Base-by-base conservation (phyloP, 2,888 invertebrate genomes). In the Lycocerus yunnanus region DNA sequence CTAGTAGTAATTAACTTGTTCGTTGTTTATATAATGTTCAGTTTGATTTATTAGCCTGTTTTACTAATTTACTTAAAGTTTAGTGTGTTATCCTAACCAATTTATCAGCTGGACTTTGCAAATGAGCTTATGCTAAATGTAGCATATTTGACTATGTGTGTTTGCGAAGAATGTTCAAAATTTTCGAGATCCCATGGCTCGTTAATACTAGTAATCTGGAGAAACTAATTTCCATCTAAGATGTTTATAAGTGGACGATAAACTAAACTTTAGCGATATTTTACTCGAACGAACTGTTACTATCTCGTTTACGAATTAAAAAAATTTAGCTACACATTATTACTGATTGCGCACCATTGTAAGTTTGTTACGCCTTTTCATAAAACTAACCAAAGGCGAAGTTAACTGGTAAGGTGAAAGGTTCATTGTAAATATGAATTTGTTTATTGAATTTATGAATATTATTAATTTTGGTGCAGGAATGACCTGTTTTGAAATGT, bases 61-160 rank as follows among this genome's bases (percentile, higher is more conserved):
- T 75, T 72, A 69, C 72, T 75, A 75, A 75, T 75, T 75, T 75
- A 72, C 71, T 75, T 75, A 71, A 72, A 75, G 75, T 75, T 75
- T 75, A 68, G 75, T 72, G 60, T 69, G 75, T 69, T 75, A 72
- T 70, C 68, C 71, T 60, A 61, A 63, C 75, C 69, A 75, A 72
- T 75, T 75, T 75, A 75, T 75, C 75, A 69, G 68, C 18, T 60
- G 71, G 74, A 71, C 71, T 74, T 74, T 68, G 74, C 71, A 74
- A 74, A 74, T 70, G 74, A 74, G 74, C 74, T 74, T 74, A 71
- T 58, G 73, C 61, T 61, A 27, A 73, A 69, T 66, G 27, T 21
- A 69, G 20, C 61, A 24, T 72, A 68, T 72, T 68, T 61, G 68
- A 73, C 43, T 66, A 69, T 43, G 43, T 27, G n/a, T 43, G 43